Conservation (phyloP, 35 echinoderm and acorn worm species). For the Heliocidaris tuberculata region DNA sequence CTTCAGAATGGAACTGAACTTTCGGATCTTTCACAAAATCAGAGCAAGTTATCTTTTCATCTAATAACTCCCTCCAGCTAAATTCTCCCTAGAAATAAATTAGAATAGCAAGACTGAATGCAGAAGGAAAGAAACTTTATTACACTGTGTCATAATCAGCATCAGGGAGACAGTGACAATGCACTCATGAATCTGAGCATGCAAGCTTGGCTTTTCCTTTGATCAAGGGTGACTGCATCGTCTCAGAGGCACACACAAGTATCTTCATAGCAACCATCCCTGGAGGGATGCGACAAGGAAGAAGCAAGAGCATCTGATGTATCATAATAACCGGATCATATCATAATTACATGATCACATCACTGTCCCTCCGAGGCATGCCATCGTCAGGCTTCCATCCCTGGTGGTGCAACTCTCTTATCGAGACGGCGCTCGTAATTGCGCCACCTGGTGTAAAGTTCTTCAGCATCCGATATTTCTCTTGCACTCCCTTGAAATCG, state of each 20-base stretch:
- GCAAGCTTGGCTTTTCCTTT: not conserved
- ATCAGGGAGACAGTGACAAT: not conserved
- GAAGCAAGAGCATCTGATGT: not conserved
- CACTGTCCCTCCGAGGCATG: slow-evolving; percentile 17
- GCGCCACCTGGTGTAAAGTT: slow-evolving; percentile 22
- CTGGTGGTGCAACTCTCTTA: not conserved
- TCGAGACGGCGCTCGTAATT: not conserved
- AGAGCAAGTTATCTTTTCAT: slow-evolving; percentile 5
- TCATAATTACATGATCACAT: slow-evolving; percentile 43
- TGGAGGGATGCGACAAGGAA: not conserved
- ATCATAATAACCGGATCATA: slow-evolving; percentile 25
- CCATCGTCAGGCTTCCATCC: not conserved
- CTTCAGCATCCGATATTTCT: slow-evolving; percentile 7
- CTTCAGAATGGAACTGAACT: not conserved
- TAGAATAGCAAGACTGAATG: not conserved
- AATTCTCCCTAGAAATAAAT: not conserved
- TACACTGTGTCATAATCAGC: not conserved
- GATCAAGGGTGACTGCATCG: slow-evolving; percentile 6
- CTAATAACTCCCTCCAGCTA: not conserved
- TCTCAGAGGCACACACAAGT: not conserved
- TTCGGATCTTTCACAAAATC: not conserved
- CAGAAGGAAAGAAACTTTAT: not conserved
- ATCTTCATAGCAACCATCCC: not conserved
- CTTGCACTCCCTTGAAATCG: slow-evolving; percentile 8
- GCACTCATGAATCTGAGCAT: not conserved